Percentiles rank a stretch among this genome's conserved stretches.
Evolutionary conservation across 35 echinoderm and acorn worm genomes (phyloP).

Genomic region (Eucidaris tribuloides): DNA sequence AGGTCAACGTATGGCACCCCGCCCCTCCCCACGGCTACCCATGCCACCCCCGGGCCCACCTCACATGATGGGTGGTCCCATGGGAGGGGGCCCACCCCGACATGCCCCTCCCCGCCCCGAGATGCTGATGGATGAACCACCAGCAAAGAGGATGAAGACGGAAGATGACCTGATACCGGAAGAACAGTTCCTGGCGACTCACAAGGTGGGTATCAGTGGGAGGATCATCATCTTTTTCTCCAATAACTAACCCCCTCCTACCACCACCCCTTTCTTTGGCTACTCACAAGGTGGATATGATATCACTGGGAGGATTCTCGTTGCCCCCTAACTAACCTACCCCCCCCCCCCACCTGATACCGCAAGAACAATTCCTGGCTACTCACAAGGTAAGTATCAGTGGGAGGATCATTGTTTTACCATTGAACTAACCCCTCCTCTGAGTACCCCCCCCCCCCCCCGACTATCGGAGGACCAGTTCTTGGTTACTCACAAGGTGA

Average conservation of each 20-base stretch:
- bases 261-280: no score
- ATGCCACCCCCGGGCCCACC: conserved; percentile 26
- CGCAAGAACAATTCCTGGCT: conserved; percentile 83
- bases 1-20: no score
- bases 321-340: no score
- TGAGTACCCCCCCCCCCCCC: no score
- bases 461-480: no score
- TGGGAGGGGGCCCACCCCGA: not conserved
- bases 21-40: not conserved
- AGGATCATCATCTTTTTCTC: not conserved
- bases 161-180: conserved; percentile 93
- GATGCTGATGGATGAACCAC: conserved; percentile 60
- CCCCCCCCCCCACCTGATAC: no score
- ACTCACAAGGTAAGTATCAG: conserved; percentile 62
- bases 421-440: no score
- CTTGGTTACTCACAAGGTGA: no score
- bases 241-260: no score
- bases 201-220: conserved; percentile 48
- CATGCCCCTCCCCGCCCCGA: conserved; percentile 1
- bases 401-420: not conserved
- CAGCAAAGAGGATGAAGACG: conserved; percentile 86
- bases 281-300: no score
- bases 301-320: no score
- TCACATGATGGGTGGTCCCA: conserved; percentile 6
- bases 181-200: conserved; percentile 75